Conservation (phyloP, 2,888 invertebrate species). For the Alviniconcha strummeri region DNA sequence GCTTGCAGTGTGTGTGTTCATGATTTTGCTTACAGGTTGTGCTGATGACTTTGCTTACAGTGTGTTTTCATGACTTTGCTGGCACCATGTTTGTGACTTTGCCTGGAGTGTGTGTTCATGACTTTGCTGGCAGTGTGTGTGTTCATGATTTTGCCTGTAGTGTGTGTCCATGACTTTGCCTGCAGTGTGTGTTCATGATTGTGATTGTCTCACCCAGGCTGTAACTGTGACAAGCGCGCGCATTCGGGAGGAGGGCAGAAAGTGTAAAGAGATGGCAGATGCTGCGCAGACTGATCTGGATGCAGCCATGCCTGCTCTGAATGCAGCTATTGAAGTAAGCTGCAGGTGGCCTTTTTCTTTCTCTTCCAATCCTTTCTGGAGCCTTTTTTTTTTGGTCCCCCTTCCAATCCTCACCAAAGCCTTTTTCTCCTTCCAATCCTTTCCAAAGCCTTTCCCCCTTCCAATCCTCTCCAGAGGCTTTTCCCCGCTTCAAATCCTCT, state of each 20-base stretch:
- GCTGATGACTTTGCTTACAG: background rate
- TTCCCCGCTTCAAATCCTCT: no score
- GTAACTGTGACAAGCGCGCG: slow-evolving; percentile 83
- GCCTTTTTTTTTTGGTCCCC: no score
- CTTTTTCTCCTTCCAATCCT: no score
- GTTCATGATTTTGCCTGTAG: background rate
- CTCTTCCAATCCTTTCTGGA: no score
- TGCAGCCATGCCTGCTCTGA: slow-evolving; percentile 89
- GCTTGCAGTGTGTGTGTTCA: background rate
- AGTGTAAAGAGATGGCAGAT: slow-evolving; percentile 87
- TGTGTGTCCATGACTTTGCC: background rate
- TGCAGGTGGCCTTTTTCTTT: background rate
- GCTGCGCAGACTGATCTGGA: slow-evolving; percentile 88
- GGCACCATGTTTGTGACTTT: background rate
- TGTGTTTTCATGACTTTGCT: background rate
- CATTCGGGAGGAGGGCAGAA: slow-evolving; percentile 86
- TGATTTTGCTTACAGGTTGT: background rate
- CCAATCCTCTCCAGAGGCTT: no score
- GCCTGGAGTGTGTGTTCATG: background rate
- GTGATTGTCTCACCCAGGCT: slow-evolving; percentile 55
- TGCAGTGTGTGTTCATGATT: background rate
- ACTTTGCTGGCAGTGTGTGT: background rate
- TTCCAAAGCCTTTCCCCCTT: no score
- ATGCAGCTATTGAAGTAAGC: slow-evolving; percentile 83
- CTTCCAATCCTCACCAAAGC: no score